A percentile compares a stretch with the other conserved stretches of the same genome.
These are phyloP conservation scores for Oegoconia quadripuncta DNA, from an alignment of 2,888 invertebrate species.

Conservation along the genomic window DNA sequence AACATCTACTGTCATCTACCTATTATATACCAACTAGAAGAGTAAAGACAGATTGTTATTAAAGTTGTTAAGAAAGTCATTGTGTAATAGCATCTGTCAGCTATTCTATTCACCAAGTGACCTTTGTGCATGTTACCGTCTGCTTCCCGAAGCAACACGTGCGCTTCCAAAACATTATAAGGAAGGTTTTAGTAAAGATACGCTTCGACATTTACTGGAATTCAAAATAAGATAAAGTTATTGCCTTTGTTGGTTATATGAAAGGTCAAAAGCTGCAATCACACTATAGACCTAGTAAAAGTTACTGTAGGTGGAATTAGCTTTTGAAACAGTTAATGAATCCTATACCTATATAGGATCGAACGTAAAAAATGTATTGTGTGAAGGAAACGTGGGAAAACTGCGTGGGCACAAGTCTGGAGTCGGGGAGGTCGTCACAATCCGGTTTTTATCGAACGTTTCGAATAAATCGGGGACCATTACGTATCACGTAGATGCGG, in stretches of 20 bases:
- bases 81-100: slow-evolving; percentile 61
- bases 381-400: slow-evolving; percentile 56
- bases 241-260: neutral
- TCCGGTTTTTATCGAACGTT: slow-evolving; percentile 47
- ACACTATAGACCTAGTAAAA: neutral
- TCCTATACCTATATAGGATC: too few relatives aligned
- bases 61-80: slow-evolving; percentile 25
- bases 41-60: neutral
- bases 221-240: slow-evolving; percentile 1
- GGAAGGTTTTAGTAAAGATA: slow-evolving; percentile 35
- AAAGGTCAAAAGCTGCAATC: neutral
- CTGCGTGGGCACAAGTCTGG: slow-evolving; percentile 35
- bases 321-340: too few relatives aligned
- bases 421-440: slow-evolving; percentile 43
- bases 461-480: slow-evolving; percentile 36
- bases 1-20: too few relatives aligned
- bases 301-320: neutral
- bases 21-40: too few relatives aligned
- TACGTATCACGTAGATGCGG: slow-evolving; percentile 13
- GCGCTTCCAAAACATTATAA: slow-evolving; percentile 42
- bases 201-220: slow-evolving; percentile 34
- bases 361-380: slow-evolving; percentile 36
- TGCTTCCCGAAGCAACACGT: slow-evolving; percentile 43
- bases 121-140: slow-evolving; percentile 47
- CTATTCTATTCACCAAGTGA: slow-evolving; percentile 57